Evolutionary conservation across 2,113 vertebrate species (phyloP).

Genomic region (Odobenus rosmarus): DNA sequence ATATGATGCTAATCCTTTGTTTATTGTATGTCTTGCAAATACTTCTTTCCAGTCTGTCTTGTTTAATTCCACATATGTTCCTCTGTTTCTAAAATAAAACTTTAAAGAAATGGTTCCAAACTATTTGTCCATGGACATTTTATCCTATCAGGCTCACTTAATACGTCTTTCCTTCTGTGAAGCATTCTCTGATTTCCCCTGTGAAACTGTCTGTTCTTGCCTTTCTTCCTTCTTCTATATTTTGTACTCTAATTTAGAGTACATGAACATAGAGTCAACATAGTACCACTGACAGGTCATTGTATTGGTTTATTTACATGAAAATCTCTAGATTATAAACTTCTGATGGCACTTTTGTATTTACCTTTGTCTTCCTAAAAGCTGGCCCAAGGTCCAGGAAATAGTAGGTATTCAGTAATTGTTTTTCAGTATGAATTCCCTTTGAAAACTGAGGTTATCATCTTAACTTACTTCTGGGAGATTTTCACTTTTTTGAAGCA

Average conservation of each 20-base stretch:
- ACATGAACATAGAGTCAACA: neutral
- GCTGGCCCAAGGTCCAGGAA: neutral
- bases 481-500: neutral
- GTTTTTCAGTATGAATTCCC: neutral
- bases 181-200: neutral
- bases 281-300: neutral
- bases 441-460: neutral
- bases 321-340: neutral
- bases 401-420: neutral
- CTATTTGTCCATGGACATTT: neutral
- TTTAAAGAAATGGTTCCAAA: neutral
- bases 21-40: neutral
- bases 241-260: neutral
- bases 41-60: neutral
- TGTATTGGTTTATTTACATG: neutral
- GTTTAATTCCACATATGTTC: neutral
- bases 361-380: neutral
- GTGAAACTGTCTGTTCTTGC: neutral
- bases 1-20: neutral
- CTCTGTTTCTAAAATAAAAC: constrained; percentile 9
- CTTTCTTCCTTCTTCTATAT: neutral
- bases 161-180: neutral
- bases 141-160: neutral
- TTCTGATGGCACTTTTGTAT: neutral
- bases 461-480: neutral